Conservation (phyloP, 2,888 invertebrate species). For the Pristionchus fissidentatus region DNA sequence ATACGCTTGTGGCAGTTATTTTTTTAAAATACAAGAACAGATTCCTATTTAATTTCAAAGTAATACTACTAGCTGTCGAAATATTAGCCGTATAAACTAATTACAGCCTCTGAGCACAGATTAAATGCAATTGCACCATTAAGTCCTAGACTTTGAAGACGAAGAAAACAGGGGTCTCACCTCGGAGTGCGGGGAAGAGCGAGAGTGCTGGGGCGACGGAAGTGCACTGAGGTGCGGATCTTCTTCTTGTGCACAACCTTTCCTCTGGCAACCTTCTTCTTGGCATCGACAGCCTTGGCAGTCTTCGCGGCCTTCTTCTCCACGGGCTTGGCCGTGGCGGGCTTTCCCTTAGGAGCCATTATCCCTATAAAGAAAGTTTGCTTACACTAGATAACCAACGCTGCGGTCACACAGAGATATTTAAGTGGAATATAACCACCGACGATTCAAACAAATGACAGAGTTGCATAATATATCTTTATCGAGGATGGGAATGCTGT, state of each 20-base stretch:
- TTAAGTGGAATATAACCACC: constrained; percentile 5
- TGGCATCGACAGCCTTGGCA: constrained; percentile 73
- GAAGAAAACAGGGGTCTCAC: constrained; percentile 60
- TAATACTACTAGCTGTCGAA: no score
- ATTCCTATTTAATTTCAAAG: not conserved
- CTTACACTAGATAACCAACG: no score
- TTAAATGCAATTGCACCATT: not conserved
- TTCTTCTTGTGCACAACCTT: constrained; percentile 77
- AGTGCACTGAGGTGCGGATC: constrained; percentile 94
- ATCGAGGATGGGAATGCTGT: not conserved
- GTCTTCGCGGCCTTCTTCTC: constrained; percentile 57
- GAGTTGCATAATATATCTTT: not conserved
- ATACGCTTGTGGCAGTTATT: not conserved
- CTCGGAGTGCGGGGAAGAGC: constrained; percentile 92
- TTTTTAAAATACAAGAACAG: not conserved
- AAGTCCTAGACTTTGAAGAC: not conserved
- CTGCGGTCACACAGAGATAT: not conserved
- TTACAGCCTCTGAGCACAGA: no score
- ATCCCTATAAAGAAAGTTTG: constrained; percentile 48
- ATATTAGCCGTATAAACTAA: no score
- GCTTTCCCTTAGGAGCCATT: constrained; percentile 63
- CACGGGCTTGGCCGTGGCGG: constrained; percentile 46
- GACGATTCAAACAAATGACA: constrained; percentile 26
- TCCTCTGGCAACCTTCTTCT: constrained; percentile 74
- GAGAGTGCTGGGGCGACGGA: constrained; percentile 94